A percentile compares a stretch with the other conserved stretches of the same genome.
These are phyloP conservation scores for Xenops minutus DNA, from an alignment of 2,797 vertebrate species.

Conservation along the genomic window DNA sequence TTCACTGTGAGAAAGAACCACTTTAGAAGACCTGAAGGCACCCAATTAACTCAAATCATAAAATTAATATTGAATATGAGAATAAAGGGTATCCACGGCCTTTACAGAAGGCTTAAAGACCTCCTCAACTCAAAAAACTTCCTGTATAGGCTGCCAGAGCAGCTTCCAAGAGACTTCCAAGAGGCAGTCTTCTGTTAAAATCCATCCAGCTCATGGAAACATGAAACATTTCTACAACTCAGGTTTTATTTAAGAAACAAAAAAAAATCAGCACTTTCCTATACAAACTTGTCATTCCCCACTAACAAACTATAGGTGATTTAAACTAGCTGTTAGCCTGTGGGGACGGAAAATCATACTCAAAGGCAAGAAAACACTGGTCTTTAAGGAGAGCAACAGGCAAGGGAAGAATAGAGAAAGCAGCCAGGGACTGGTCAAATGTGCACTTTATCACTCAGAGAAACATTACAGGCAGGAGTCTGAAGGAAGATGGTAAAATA, in stretches of 20 bases:
- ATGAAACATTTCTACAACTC: background rate
- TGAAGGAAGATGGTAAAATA: background rate
- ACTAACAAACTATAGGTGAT: background rate
- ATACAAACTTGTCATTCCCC: background rate
- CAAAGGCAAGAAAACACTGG: background rate
- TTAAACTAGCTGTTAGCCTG: background rate
- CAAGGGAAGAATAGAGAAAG: background rate
- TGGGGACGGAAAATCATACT: background rate
- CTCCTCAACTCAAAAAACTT: background rate
- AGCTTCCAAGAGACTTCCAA: background rate
- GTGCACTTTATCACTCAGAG: background rate
- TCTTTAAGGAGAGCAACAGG: background rate
- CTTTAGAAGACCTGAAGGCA: background rate
- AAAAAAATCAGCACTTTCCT: background rate
- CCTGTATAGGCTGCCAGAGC: background rate
- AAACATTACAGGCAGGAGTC: background rate
- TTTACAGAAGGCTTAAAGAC: background rate
- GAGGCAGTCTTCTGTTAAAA: background rate
- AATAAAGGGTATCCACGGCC: background rate
- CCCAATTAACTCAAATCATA: background rate
- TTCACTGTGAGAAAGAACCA: background rate
- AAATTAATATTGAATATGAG: background rate
- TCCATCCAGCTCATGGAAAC: background rate
- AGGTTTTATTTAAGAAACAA: background rate
- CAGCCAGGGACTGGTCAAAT: background rate